phyloP scores from a whole-genome alignment of 2,888 invertebrate genomes.

The Scaeva pyrastri region DNA sequence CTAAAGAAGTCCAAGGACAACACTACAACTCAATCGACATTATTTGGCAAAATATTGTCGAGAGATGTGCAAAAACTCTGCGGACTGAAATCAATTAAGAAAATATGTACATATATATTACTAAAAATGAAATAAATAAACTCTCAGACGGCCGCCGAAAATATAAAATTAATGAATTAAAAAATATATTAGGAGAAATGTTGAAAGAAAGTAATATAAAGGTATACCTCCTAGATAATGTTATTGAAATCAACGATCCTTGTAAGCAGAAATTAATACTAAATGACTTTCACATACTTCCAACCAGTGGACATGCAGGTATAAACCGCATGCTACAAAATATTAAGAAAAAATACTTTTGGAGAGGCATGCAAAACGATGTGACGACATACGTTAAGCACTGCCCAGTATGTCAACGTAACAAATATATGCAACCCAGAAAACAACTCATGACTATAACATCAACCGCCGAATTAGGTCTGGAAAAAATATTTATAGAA shows the following conservation, averaged over 20 bases:
- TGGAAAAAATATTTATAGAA: background rate
- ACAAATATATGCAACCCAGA: background rate
- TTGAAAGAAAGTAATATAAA: background rate
- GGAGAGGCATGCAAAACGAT: background rate
- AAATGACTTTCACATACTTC: conserved; percentile 2
- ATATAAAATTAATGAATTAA: conserved; percentile 1
- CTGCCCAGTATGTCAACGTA: background rate
- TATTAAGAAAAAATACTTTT: background rate
- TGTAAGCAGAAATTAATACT: conserved; percentile 10
- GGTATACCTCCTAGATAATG: conserved; percentile 3
- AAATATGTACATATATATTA: background rate
- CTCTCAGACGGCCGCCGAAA: too few relatives aligned
- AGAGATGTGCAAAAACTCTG: too few relatives aligned
- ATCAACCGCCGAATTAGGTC: background rate
- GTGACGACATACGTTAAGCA: background rate
- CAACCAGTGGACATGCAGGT: background rate
- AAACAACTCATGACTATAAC: conserved; percentile 1
- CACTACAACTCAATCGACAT: too few relatives aligned
- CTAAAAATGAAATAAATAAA: too few relatives aligned
- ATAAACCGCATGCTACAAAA: background rate
- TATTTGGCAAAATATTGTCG: too few relatives aligned
- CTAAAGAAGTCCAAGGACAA: too few relatives aligned
- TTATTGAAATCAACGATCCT: background rate
- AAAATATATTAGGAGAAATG: background rate
- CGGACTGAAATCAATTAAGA: background rate